Conservation (phyloP, 92 coral and sea anemone species). For the Palythoa heliodiscus region DNA sequence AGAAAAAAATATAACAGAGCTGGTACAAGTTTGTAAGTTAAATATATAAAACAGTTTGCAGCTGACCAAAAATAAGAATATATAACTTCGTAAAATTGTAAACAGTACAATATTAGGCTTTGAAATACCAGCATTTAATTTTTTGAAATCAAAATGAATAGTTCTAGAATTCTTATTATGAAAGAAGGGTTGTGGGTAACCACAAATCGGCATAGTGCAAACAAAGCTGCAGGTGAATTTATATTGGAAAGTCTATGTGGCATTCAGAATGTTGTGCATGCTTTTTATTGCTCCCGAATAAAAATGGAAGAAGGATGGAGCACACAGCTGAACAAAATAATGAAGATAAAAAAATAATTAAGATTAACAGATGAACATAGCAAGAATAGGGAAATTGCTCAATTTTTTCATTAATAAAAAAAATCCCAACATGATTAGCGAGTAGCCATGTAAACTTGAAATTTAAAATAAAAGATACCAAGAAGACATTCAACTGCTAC, state of each 20-base stretch:
- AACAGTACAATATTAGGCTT: background rate
- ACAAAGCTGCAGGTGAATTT: background rate
- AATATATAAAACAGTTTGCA: too few relatives aligned
- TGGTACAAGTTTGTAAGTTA: too few relatives aligned
- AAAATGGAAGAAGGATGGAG: conserved; percentile 40
- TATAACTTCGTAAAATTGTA: too few relatives aligned
- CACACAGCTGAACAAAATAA: conserved; percentile 34
- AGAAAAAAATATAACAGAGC: background rate
- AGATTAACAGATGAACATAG: background rate
- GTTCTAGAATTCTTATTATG: background rate
- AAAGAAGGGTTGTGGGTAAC: background rate
- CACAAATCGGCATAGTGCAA: background rate
- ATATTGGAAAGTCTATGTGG: background rate
- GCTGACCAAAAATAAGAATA: too few relatives aligned
- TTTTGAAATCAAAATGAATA: background rate
- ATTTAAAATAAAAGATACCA: too few relatives aligned
- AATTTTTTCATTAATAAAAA: background rate
- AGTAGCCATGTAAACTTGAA: too few relatives aligned
- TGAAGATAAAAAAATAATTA: background rate
- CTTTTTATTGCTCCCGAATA: conserved; percentile 25
- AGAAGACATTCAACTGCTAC: too few relatives aligned
- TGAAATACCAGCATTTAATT: background rate
- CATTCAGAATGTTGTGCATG: background rate
- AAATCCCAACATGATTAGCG: too few relatives aligned
- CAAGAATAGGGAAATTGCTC: background rate